Evolutionary conservation across 2,113 vertebrate species (phyloP).

Genomic region (Nannobrachium achirus): DNA sequence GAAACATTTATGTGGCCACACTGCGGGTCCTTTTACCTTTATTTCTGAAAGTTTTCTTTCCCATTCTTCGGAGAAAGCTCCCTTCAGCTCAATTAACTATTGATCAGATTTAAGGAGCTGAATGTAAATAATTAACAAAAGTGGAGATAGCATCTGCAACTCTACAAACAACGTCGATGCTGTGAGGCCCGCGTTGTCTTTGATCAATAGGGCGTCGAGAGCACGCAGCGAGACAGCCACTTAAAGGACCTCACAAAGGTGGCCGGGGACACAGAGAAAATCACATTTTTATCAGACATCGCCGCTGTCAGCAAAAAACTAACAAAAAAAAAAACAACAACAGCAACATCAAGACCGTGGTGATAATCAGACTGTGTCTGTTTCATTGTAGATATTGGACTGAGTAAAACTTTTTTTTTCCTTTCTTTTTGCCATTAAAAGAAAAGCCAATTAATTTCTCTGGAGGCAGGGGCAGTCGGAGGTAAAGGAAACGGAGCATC

Average conservation of each 20-base stretch:
- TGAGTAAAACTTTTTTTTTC: constrained; percentile 14
- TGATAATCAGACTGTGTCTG: constrained; percentile 39
- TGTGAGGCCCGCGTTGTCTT: constrained; percentile 44
- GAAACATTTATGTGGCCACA: constrained; percentile 29
- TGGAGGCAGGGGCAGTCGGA: constrained; percentile 9
- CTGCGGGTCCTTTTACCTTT: constrained; percentile 25
- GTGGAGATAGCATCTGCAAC: constrained; percentile 71
- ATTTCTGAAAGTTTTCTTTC: constrained; percentile 41
- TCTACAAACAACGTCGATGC: constrained; percentile 63
- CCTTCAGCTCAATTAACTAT: constrained; percentile 70
- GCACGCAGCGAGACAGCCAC: constrained; percentile 39
- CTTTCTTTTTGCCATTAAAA: constrained; percentile 35
- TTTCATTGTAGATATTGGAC: constrained; percentile 47
- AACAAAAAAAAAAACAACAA: neutral
- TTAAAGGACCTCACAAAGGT: constrained; percentile 49
- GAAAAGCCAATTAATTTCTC: constrained; percentile 34
- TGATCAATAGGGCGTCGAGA: constrained; percentile 64
- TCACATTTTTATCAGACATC: constrained; percentile 61
- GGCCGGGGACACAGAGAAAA: constrained; percentile 52
- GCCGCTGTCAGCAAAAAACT: constrained; percentile 55
- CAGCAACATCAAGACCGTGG: constrained; percentile 37
- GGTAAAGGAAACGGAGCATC: constrained; percentile 28
- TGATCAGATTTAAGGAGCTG: constrained; percentile 69
- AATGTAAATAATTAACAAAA: constrained; percentile 77
- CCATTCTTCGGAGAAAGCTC: constrained; percentile 52